Percentiles rank a stretch among this genome's conserved stretches.
phyloP scores from a whole-genome alignment of 2,113 vertebrate genomes.

The Ammodytes dubius region DNA sequence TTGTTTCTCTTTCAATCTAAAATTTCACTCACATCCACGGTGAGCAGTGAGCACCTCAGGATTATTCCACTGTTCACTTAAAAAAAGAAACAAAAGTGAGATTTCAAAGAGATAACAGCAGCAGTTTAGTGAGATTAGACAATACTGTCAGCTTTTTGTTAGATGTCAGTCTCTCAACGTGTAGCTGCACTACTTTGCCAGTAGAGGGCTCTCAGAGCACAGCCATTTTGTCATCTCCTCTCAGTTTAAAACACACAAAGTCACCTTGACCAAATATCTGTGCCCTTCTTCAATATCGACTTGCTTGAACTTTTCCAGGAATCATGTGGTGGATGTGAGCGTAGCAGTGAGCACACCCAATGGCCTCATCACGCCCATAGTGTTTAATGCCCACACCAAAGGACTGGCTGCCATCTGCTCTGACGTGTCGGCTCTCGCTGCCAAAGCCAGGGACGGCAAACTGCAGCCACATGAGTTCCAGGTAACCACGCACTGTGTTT shows the following conservation, averaged over 20 bases:
- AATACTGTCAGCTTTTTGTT: neutral
- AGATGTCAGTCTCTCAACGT: neutral
- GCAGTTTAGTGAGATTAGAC: neutral
- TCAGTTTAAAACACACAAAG: neutral
- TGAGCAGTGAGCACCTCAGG: neutral
- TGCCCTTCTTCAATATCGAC: neutral
- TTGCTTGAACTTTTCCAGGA: slow-evolving; percentile 82
- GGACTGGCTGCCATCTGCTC: slow-evolving; percentile 91
- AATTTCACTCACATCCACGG: neutral
- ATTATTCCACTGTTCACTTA: neutral
- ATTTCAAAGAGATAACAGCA: neutral
- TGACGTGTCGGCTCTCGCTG: slow-evolving; percentile 90
- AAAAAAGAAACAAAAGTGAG: neutral
- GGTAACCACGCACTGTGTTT: slow-evolving; percentile 77
- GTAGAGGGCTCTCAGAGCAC: slow-evolving; percentile 23
- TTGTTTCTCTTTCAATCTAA: neutral
- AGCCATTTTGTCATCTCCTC: too few species aligned
- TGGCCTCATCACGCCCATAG: slow-evolving; percentile 98
- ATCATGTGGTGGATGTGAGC: slow-evolving; percentile 95
- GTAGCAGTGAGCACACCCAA: slow-evolving; percentile 94
- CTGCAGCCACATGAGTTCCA: slow-evolving; percentile 97
- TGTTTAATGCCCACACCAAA: slow-evolving; percentile 96
- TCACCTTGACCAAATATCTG: neutral
- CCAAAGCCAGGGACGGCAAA: slow-evolving; percentile 94
- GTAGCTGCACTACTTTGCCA: slow-evolving; percentile 15